Evolutionary conservation across 1,140 invertebrate species (phyloP), one percentile per base, ranked within the genome.

Genomic region (Magallana gigas): DNA sequence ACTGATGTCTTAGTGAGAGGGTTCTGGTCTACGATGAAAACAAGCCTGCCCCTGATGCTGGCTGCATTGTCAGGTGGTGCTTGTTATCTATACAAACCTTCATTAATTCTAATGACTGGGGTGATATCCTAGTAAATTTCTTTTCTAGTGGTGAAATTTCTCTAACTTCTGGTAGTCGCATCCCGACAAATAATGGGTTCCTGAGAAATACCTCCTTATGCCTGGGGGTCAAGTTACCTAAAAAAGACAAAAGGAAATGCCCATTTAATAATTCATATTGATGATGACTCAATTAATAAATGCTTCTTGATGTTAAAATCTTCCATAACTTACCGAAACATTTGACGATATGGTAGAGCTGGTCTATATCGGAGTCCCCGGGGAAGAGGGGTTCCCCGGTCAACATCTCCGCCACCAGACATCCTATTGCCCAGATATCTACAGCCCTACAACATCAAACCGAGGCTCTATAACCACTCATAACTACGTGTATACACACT

Each of bases 191-290:
- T 86, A 95, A 92, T 29, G 96, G 95, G 91, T 96, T 96, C 88
- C 95, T 95, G 12, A 95, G 93, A 86, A 97, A 96, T 57, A 97
- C 93, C 88, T 96, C 96, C 93, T 96, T 96, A 93, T 97, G 96
- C 4, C 96, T 94, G 0, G 95, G 92, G 62, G 94, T 94, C 86
- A 95, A 91, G 89, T 95, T 95, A 81, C 95, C 95, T 95, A 89
- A 12, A 90, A 68, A 82, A 84, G 48, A 82, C 71, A 81, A 85
- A 71, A 56, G 86, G 14, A 83, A 48, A 48, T 1, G 3, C 36
- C 36, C 36, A 48, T n/a, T 12, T 18, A 12, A 85, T 80, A 29
- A 80, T 18, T 18, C 76, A 80, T 12, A n/a, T 80, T 5, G 5
- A 18, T 7, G 11, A 80, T 18, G 29, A 12, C 36, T 48, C 36